Evolutionary conservation across 2,113 vertebrate species (phyloP), one percentile per base, ranked within the genome.

Genomic region (Rhadina sibilatrix): DNA sequence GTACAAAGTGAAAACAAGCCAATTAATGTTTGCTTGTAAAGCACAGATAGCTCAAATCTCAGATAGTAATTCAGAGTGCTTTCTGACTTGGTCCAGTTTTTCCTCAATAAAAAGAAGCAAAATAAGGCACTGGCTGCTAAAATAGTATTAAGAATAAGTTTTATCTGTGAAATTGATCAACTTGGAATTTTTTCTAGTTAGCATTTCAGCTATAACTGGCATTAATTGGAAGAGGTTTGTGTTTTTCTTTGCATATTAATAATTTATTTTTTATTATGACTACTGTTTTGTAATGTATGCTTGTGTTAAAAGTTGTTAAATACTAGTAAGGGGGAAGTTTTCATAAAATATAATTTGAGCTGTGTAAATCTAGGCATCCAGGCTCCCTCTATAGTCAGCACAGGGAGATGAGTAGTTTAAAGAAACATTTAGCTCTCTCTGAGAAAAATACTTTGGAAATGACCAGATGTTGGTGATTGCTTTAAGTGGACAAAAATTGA

Each of bases 311-410:
- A 5, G 5, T 68, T 92, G 27, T 74, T 95, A 80, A 78, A n/a
- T 74, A 24, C 6, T 52, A 35, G 21, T 68, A 76, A 42, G n/a
- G 22, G 40, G 28, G 57, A 83, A n/a, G 8, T 42, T 76, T 69
- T 88, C 1, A 11, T 76, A 23, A 72, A 38, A 25, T 90, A 23
- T 11, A 66, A 24, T 37, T 82, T 69, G 66, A 83, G 20, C 24
- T 82, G 17, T 79, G 22, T 72, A 65, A 91, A 76, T 83, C 53
- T 72, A 92, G 92, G 82, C 82, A 61, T 85, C 75, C 57, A 94
- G 94, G 90, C 95, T 96, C 95, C 96, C 95, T 95, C 96, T 96
- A 76, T 97, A 95, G 95, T 88, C 87, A 53, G 87, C 12, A 90
- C 28, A 77, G 81, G 80, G 90, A 75, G 57, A 37, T 79, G 40